Evolutionary conservation across 2,888 invertebrate genomes (phyloP).

Genomic region (Vanessa cardui): DNA sequence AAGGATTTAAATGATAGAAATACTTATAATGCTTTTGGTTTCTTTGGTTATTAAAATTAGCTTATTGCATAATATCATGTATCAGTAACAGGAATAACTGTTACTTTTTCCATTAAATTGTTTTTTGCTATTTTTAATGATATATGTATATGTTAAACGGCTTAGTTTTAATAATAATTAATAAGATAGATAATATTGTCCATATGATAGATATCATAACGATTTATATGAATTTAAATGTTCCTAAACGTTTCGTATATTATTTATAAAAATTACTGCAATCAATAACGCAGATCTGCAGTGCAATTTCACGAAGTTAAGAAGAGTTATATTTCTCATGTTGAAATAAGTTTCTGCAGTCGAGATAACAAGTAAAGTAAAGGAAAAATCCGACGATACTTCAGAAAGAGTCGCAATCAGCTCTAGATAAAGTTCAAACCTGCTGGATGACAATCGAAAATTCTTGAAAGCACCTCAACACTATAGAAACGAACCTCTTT

Average conservation of each 20-base stretch:
- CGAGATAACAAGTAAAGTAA: constrained; percentile 53
- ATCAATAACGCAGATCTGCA: constrained; percentile 33
- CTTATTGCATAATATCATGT: too few species aligned
- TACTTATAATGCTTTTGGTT: too few species aligned
- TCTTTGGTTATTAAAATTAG: too few species aligned
- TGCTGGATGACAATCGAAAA: constrained; percentile 46
- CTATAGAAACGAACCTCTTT: not conserved
- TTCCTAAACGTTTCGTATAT: not conserved
- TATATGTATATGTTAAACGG: too few species aligned
- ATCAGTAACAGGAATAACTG: too few species aligned
- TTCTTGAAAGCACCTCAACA: constrained; percentile 2
- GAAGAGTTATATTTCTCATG: constrained; percentile 35
- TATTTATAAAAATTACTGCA: constrained; percentile 17
- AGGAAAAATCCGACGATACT: constrained; percentile 65
- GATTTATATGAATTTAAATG: not conserved
- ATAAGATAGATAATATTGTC: too few species aligned
- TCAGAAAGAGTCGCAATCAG: constrained; percentile 70
- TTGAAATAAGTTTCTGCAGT: constrained; percentile 49
- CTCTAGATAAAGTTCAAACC: constrained; percentile 70
- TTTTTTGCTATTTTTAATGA: too few species aligned
- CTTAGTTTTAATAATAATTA: too few species aligned
- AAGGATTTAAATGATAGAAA: too few species aligned
- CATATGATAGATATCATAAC: too few species aligned
- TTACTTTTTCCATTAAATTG: too few species aligned
- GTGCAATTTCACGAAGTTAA: constrained; percentile 34